phyloP scores from a whole-genome alignment of 2,797 vertebrate genomes.

The Crax fasciolata region DNA sequence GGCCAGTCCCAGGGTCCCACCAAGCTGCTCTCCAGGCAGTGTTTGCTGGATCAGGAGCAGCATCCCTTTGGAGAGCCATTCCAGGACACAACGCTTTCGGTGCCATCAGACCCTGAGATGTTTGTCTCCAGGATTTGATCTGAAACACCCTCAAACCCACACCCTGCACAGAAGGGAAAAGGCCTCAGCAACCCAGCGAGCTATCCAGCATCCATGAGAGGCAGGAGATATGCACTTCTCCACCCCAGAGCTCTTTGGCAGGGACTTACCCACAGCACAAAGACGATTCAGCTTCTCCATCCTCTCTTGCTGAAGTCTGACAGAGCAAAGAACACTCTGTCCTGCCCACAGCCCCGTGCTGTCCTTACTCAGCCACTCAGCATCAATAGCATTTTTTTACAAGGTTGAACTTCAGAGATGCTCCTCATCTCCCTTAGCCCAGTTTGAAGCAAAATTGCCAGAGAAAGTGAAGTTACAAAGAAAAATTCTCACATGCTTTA shows the following conservation, averaged over 20 bases:
- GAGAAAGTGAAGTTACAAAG: neutral
- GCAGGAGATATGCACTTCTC: neutral
- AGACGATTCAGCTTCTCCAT: neutral
- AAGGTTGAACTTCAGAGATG: neutral
- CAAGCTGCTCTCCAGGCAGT: neutral
- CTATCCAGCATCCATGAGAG: neutral
- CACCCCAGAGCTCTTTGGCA: neutral
- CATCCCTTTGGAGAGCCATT: rapidly evolving
- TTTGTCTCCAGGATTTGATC: neutral
- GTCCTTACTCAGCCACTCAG: rapidly evolving
- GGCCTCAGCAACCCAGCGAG: neutral
- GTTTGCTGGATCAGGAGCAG: neutral
- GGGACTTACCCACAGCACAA: neutral
- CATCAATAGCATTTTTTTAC: neutral
- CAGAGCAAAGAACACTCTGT: neutral
- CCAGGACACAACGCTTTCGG: rapidly evolving
- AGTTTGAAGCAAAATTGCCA: neutral
- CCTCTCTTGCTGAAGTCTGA: neutral
- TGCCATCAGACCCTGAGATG: neutral
- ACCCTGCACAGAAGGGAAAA: neutral
- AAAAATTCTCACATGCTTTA: neutral
- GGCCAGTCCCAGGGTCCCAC: neutral
- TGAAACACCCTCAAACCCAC: neutral
- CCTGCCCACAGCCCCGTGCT: neutral
- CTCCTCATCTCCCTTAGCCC: neutral